A percentile compares a stretch with the other conserved stretches of the same genome.
Conservation (phyloP, 2,113 vertebrate species). For the Burhinus oedicnemus region DNA sequence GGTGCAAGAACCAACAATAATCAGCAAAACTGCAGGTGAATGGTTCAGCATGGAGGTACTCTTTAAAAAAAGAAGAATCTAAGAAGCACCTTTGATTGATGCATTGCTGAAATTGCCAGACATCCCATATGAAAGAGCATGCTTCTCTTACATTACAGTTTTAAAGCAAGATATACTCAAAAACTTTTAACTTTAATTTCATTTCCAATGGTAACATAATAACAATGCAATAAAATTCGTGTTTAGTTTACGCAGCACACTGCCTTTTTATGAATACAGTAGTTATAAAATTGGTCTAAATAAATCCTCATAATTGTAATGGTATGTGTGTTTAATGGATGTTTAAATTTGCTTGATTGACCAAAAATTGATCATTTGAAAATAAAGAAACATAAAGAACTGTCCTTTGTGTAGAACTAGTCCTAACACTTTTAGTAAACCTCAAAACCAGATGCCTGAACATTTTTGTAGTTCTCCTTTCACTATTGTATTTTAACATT, state of each 20-base stretch:
- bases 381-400: background rate
- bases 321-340: background rate
- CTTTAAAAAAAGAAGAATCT: background rate
- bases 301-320: background rate
- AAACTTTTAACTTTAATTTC: background rate
- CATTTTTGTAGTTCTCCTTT: background rate
- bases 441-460: background rate
- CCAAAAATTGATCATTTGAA: background rate
- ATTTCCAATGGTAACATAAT: background rate
- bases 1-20: background rate
- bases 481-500: background rate
- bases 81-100: background rate
- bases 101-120: background rate
- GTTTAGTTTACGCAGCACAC: background rate
- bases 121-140: background rate
- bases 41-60: background rate
- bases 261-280: background rate
- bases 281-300: background rate
- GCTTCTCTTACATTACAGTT: background rate
- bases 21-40: background rate
- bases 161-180: background rate
- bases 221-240: background rate
- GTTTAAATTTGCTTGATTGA: background rate
- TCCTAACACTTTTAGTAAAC: background rate
- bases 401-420: background rate